phyloP scores from a whole-genome alignment of 2,797 vertebrate species.

The Lateolabrax maculatus region DNA sequence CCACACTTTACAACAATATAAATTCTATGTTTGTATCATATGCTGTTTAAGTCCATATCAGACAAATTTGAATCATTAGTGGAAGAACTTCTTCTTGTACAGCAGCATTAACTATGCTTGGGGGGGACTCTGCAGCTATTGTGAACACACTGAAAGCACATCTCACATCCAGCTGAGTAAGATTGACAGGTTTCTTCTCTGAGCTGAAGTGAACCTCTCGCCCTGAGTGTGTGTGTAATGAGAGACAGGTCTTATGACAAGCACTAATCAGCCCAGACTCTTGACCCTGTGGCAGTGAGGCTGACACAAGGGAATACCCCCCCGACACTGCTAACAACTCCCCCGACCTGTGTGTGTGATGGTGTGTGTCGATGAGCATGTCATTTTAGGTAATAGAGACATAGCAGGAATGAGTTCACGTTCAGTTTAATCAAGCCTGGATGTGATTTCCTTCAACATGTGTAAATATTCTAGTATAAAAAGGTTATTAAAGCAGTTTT shows the following conservation, averaged over 20 bases:
- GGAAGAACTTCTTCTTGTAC: conserved; percentile 5
- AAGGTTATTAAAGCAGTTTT: not conserved
- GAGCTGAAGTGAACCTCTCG: conserved; percentile 72
- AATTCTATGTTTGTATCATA: not conserved
- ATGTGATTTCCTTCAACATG: not conserved
- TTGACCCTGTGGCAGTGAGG: conserved; percentile 68
- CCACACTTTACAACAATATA: not conserved
- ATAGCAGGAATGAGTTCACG: conserved; percentile 5
- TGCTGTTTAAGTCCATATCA: not conserved
- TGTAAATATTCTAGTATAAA: not conserved
- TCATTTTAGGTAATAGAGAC: conserved; percentile 50
- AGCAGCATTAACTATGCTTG: conserved; percentile 28
- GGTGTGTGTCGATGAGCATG: conserved; percentile 12
- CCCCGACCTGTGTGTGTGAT: conserved; percentile 29
- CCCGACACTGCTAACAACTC: conserved; percentile 55
- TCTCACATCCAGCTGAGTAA: conserved; percentile 61
- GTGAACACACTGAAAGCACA: conserved; percentile 40
- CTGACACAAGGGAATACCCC: conserved; percentile 61
- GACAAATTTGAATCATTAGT: conserved; percentile 1
- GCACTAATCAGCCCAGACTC: conserved; percentile 79
- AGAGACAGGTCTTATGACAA: conserved; percentile 75
- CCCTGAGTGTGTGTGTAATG: conserved; percentile 78
- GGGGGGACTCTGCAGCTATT: conserved; percentile 22
- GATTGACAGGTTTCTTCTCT: conserved; percentile 83
- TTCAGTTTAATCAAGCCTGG: not conserved